Evolutionary conservation across 2,888 invertebrate species (phyloP).

Genomic region (Temnothorax unifasciatus): DNA sequence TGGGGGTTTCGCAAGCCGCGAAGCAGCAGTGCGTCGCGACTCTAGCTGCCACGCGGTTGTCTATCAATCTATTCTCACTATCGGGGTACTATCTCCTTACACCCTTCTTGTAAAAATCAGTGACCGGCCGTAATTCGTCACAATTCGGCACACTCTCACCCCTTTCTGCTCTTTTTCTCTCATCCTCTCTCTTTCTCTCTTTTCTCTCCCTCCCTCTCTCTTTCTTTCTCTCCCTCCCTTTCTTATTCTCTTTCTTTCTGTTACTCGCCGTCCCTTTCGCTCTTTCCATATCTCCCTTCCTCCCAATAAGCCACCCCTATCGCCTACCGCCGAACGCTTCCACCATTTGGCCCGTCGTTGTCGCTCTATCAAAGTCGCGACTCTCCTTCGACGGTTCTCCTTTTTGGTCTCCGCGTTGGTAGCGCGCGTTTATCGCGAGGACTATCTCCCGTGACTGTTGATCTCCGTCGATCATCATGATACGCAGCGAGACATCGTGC

Average conservation of each 20-base stretch:
- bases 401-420: slow-evolving; percentile 11
- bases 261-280: background rate
- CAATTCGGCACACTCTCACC: slow-evolving; percentile 11
- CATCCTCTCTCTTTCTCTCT: background rate
- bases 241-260: slow-evolving; percentile 7
- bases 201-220: background rate
- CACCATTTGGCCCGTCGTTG: slow-evolving; percentile 9
- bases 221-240: background rate
- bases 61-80: slow-evolving; percentile 65
- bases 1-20: slow-evolving; percentile 76
- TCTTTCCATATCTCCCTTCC: background rate
- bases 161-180: background rate
- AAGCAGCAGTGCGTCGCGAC: slow-evolving; percentile 85
- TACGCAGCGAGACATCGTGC: slow-evolving; percentile 28
- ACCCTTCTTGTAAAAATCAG: slow-evolving; percentile 48
- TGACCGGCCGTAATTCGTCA: slow-evolving; percentile 38
- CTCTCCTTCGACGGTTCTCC: background rate
- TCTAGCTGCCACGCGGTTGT: slow-evolving; percentile 83
- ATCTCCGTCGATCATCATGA: slow-evolving; percentile 31
- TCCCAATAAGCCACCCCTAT: slow-evolving; percentile 7
- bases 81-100: slow-evolving; percentile 42
- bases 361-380: slow-evolving; percentile 19
- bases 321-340: background rate
- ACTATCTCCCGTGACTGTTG: background rate
- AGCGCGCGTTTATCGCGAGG: slow-evolving; percentile 24